phyloP scores from a whole-genome alignment of 2,113 vertebrate genomes.

The Perognathus longimembris region DNA sequence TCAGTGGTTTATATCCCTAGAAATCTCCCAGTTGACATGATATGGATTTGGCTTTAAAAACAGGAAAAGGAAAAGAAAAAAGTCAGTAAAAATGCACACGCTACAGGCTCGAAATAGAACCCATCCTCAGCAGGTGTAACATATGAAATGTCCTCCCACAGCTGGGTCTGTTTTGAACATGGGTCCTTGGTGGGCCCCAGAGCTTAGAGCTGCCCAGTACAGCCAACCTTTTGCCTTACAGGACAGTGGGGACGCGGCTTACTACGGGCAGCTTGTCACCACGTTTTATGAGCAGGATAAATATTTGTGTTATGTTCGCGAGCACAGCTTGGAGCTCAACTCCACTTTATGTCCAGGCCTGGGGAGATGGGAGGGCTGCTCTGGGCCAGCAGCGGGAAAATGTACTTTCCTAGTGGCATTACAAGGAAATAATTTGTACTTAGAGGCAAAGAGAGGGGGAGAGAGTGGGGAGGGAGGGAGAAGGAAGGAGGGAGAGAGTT shows the following conservation, averaged over 20 bases:
- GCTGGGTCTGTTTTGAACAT: constrained; percentile 51
- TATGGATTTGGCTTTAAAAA: constrained; percentile 72
- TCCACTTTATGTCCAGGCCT: not conserved
- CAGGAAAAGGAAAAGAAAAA: constrained; percentile 54
- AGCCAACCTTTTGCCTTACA: constrained; percentile 5
- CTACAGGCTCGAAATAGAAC: constrained; percentile 27
- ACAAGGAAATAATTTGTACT: not conserved
- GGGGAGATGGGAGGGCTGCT: accelerated
- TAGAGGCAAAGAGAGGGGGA: not conserved
- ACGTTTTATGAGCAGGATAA: not conserved
- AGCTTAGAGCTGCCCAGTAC: not conserved
- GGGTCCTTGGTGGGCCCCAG: not conserved
- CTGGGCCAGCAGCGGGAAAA: not conserved
- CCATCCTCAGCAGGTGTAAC: constrained; percentile 47
- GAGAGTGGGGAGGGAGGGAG: not conserved
- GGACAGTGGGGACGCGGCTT: not conserved
- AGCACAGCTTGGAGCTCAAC: constrained; percentile 35
- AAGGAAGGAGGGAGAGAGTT: not conserved
- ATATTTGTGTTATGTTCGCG: constrained; percentile 50
- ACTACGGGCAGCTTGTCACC: not conserved
- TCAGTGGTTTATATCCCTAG: not conserved
- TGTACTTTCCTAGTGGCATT: not conserved
- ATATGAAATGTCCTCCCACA: not conserved
- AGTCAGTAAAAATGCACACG: constrained; percentile 22
- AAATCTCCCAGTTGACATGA: constrained; percentile 40